Conservation (phyloP, 1,140 invertebrate species). For the Lordiphosa collinella region DNA sequence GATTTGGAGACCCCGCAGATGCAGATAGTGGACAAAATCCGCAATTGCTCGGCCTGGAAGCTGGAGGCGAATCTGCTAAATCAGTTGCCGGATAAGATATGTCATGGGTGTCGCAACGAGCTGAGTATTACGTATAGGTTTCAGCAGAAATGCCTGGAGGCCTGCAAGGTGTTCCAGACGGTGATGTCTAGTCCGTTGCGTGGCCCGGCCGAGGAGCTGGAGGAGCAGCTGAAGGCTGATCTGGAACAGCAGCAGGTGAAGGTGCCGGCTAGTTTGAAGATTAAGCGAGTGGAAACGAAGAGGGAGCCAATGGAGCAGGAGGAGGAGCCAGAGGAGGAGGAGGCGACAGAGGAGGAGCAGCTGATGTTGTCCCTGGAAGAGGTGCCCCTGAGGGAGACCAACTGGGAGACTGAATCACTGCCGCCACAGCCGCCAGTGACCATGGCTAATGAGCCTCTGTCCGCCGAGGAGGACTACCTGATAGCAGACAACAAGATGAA, state of each 20-base stretch:
- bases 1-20: conserved; percentile 80
- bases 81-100: conserved; percentile 67
- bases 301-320: conserved; percentile 6
- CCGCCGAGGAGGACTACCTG: not conserved
- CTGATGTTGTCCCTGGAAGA: not conserved
- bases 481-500: not conserved
- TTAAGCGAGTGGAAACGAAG: conserved; percentile 44
- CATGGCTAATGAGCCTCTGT: not conserved
- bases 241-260: conserved; percentile 52
- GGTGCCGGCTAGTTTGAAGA: conserved; percentile 42
- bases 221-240: conserved; percentile 36
- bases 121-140: conserved; percentile 65
- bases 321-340: conserved; percentile 2
- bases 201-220: conserved; percentile 19
- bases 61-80: conserved; percentile 18
- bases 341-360: conserved; percentile 2
- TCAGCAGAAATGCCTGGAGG: conserved; percentile 62
- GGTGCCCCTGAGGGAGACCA: conserved; percentile 4
- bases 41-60: conserved; percentile 81
- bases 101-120: conserved; percentile 57
- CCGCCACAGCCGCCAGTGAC: not conserved
- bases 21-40: conserved; percentile 81
- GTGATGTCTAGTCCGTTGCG: conserved; percentile 2
- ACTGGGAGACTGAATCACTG: not conserved
- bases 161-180: conserved; percentile 51